Conservation (phyloP, 2,797 vertebrate genomes). For the Phalanger gymnotis region DNA sequence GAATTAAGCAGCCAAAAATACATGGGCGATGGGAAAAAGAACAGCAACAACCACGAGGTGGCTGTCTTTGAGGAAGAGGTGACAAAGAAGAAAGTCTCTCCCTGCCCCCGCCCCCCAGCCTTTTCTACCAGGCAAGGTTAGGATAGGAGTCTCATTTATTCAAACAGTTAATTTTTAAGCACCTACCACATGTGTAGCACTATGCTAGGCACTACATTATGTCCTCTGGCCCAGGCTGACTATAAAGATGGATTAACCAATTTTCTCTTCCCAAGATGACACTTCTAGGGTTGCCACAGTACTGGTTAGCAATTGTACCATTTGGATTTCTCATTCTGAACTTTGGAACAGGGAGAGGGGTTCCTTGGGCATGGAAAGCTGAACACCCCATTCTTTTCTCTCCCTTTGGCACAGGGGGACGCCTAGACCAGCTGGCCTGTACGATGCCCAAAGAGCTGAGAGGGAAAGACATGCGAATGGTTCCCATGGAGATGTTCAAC, state of each 20-base stretch:
- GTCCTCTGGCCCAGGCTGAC: not conserved
- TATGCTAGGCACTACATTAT: not conserved
- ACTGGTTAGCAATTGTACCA: not conserved
- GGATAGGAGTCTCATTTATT: not conserved
- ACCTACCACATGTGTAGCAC: too few species aligned
- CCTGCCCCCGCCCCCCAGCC: rapidly evolving
- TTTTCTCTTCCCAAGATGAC: not conserved
- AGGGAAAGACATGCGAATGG: constrained; percentile 95
- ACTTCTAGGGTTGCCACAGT: not conserved
- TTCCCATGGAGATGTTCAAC: constrained; percentile 99
- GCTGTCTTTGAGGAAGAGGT: not conserved
- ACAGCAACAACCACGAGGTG: not conserved
- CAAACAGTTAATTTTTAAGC: not conserved
- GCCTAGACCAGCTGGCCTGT: constrained; percentile 93
- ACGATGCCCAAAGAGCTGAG: constrained; percentile 97
- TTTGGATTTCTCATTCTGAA: not conserved
- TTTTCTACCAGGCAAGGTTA: not conserved
- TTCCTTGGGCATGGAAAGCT: not conserved
- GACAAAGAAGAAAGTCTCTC: not conserved
- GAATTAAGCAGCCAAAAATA: not conserved
- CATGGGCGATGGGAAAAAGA: not conserved
- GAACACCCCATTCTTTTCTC: constrained; percentile 68
- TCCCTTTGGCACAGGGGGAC: constrained; percentile 87
- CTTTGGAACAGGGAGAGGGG: not conserved
- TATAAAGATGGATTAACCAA: not conserved